Conservation (phyloP, 2,888 invertebrate genomes). For the Chrysomela aeneicollis region DNA sequence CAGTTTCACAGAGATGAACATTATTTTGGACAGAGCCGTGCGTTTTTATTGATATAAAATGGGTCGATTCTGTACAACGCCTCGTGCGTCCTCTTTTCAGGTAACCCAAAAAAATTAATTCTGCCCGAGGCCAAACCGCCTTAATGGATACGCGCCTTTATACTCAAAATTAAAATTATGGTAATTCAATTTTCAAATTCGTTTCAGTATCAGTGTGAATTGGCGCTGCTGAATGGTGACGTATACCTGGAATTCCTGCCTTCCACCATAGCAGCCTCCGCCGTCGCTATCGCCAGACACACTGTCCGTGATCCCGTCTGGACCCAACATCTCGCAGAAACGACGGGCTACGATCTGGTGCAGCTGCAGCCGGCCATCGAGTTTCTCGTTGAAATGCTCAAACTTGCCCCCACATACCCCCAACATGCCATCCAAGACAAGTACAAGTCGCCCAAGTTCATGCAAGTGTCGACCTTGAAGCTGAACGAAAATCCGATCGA, state of each 20-base stretch:
- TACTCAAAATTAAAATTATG: too few relatives aligned
- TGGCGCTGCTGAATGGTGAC: slow-evolving; percentile 87
- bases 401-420: slow-evolving; percentile 52
- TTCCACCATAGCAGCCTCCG: slow-evolving; percentile 81
- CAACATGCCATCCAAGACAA: slow-evolving; percentile 91
- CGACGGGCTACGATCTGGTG: slow-evolving; percentile 73
- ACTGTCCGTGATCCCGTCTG: slow-evolving; percentile 70
- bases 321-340: slow-evolving; percentile 70
- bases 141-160: too few relatives aligned
- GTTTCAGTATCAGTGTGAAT: slow-evolving; percentile 82
- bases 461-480: slow-evolving; percentile 52
- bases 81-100: too few relatives aligned
- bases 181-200: too few relatives aligned
- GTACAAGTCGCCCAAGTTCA: slow-evolving; percentile 78
- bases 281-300: slow-evolving; percentile 83
- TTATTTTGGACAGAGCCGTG: too few relatives aligned
- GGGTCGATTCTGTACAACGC: too few relatives aligned
- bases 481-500: slow-evolving; percentile 39
- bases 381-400: slow-evolving; percentile 75
- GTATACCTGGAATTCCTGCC: slow-evolving; percentile 84
- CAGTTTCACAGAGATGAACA: too few relatives aligned
- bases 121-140: too few relatives aligned
- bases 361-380: slow-evolving; percentile 74
- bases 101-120: too few relatives aligned
- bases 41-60: too few relatives aligned